phyloP scores from a whole-genome alignment of 2,888 invertebrate genomes.

The Morpho helenor region DNA sequence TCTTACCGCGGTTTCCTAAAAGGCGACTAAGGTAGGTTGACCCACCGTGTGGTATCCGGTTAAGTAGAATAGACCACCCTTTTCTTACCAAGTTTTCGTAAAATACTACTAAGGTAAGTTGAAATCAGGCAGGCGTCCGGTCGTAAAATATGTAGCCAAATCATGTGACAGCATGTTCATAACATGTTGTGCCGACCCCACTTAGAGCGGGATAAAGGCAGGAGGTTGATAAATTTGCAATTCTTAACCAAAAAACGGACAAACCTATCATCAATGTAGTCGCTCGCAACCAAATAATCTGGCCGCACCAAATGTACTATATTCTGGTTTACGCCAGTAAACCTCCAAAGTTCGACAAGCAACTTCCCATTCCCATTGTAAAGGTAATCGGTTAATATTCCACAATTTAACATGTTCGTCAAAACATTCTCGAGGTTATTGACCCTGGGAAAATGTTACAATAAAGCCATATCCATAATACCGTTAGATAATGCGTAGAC shows the following conservation, averaged over 20 bases:
- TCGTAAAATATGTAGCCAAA: too few relatives aligned
- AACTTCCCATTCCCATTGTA: constrained; percentile 46
- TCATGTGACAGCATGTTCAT: too few relatives aligned
- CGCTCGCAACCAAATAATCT: constrained; percentile 13
- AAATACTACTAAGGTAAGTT: too few relatives aligned
- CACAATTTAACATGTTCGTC: constrained; percentile 50
- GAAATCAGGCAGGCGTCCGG: too few relatives aligned
- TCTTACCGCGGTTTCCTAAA: too few relatives aligned
- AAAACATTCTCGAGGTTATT: constrained; percentile 50
- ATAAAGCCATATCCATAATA: constrained; percentile 1
- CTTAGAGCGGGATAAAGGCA: too few relatives aligned
- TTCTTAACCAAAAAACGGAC: not conserved
- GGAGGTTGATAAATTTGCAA: too few relatives aligned
- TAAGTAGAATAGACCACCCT: too few relatives aligned
- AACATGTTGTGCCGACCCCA: not conserved
- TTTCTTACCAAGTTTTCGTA: too few relatives aligned
- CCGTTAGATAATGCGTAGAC: constrained; percentile 1
- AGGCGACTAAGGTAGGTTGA: too few relatives aligned
- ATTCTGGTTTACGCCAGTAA: constrained; percentile 30
- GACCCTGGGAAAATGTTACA: constrained; percentile 48
- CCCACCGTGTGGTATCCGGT: too few relatives aligned
- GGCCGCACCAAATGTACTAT: constrained; percentile 21
- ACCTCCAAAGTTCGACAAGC: constrained; percentile 47
- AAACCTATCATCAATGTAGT: constrained; percentile 15
- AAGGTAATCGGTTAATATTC: constrained; percentile 45